phyloP scores from a whole-genome alignment of 2,888 invertebrate genomes.

The Orthonychiurus folsomi region DNA sequence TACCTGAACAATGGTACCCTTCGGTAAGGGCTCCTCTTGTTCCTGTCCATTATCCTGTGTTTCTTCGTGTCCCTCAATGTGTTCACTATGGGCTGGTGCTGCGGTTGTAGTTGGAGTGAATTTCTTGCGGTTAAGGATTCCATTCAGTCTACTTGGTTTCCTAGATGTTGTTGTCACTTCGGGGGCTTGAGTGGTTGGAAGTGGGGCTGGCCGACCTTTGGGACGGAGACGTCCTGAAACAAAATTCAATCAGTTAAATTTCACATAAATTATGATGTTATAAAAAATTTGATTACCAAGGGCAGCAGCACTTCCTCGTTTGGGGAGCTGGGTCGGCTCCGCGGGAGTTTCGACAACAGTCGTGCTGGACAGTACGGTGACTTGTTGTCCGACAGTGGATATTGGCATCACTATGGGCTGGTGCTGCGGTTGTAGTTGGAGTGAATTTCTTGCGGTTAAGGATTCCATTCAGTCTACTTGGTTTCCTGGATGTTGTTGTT shows the following conservation, averaged over 20 bases:
- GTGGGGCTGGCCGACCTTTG: conserved; percentile 17
- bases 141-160: conserved; percentile 28
- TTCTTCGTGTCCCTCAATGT: conserved; percentile 22
- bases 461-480: conserved; percentile 29
- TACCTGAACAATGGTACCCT: conserved; percentile 35
- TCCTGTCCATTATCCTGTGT: conserved; percentile 24
- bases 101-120: conserved; percentile 1
- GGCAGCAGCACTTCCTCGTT: conserved; percentile 27
- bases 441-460: conserved; percentile 21
- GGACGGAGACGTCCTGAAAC: conserved; percentile 28
- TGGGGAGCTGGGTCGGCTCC: conserved; percentile 12
- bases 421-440: conserved; percentile 7
- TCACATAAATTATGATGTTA: neutral
- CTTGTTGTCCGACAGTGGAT: neutral
- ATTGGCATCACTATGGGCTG: too few relatives aligned
- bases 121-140: conserved; percentile 28
- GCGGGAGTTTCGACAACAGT: conserved; percentile 17
- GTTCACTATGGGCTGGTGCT: conserved; percentile 17
- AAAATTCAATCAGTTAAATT: conserved; percentile 4
- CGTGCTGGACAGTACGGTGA: conserved; percentile 9
- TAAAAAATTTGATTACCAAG: conserved; percentile 16
- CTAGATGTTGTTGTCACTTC: conserved; percentile 16
- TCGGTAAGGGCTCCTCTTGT: conserved; percentile 22
- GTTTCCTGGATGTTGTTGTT: conserved; percentile 16
- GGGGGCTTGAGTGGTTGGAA: conserved; percentile 21